A percentile compares a stretch with the other conserved stretches of the same genome.
These are phyloP conservation scores for Diaphora mendica DNA, from an alignment of 2,888 invertebrate genomes.

Conservation along the genomic window DNA sequence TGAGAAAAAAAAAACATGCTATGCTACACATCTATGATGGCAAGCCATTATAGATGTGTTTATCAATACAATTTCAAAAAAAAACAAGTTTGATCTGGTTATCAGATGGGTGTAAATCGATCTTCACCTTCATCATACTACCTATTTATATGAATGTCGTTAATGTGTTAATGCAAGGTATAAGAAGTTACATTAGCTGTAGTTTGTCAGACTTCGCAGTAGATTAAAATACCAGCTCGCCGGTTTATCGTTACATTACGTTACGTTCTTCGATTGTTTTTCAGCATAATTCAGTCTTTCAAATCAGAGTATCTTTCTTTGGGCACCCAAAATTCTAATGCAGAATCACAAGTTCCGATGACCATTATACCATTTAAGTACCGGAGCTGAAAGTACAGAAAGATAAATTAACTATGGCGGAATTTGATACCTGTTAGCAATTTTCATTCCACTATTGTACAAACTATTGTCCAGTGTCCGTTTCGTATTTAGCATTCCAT, in stretches of 20 bases:
- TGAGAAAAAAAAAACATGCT: too few relatives aligned
- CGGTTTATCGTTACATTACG: not conserved
- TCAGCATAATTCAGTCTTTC: conserved; percentile 29
- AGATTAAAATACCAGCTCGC: conserved; percentile 12
- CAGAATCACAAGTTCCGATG: conserved; percentile 81
- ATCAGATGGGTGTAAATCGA: too few relatives aligned
- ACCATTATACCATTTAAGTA: conserved; percentile 81
- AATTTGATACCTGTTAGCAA: too few relatives aligned
- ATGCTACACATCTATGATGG: too few relatives aligned
- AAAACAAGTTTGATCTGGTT: too few relatives aligned
- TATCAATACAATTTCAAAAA: too few relatives aligned
- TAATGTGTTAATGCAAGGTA: conserved; percentile 3
- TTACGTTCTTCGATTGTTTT: conserved; percentile 5
- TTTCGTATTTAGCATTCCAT: too few relatives aligned
- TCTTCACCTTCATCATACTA: not conserved
- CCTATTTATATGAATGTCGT: not conserved
- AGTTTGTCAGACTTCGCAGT: conserved; percentile 22
- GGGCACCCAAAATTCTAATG: conserved; percentile 83
- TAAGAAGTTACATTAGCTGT: not conserved
- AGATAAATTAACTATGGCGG: not conserved
- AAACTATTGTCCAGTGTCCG: too few relatives aligned
- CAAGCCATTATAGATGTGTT: too few relatives aligned
- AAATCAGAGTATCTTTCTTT: conserved; percentile 56
- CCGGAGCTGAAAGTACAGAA: conserved; percentile 73
- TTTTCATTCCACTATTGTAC: not conserved